Evolutionary conservation across 1,140 invertebrate species (phyloP).

Genomic region (Ceratitis capitata): DNA sequence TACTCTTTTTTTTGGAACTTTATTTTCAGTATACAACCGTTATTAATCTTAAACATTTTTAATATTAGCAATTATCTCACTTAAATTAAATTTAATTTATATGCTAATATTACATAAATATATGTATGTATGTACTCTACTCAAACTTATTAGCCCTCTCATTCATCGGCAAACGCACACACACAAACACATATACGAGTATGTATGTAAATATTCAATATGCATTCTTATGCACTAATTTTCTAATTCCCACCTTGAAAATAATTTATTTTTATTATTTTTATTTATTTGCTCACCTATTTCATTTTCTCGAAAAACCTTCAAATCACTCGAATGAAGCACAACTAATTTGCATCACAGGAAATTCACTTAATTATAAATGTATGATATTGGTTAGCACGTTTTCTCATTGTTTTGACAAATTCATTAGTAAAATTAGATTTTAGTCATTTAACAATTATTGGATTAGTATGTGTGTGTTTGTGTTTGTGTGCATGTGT

Average conservation of each 20-base stretch:
- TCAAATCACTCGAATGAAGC: neutral
- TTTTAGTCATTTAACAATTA: neutral
- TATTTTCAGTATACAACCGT: too few species aligned
- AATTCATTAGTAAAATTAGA: neutral
- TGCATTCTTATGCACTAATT: neutral
- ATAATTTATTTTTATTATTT: neutral
- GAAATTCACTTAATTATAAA: conserved; percentile 5
- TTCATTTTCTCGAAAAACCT: neutral
- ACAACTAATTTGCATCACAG: neutral
- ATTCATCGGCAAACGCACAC: neutral
- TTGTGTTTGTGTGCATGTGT: too few species aligned
- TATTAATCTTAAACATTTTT: too few species aligned
- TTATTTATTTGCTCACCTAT: too few species aligned
- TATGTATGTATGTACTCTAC: too few species aligned
- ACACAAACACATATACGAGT: neutral
- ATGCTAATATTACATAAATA: too few species aligned
- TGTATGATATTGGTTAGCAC: conserved; percentile 14
- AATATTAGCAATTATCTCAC: too few species aligned
- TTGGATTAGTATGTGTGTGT: too few species aligned
- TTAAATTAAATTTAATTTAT: too few species aligned
- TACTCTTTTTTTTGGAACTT: too few species aligned
- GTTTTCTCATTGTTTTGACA: conserved; percentile 6
- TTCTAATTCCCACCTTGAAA: neutral
- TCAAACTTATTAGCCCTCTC: too few species aligned
- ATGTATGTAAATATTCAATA: neutral